phyloP scores from a whole-genome alignment of 2,113 vertebrate species.

The Danionella cerebrum region DNA sequence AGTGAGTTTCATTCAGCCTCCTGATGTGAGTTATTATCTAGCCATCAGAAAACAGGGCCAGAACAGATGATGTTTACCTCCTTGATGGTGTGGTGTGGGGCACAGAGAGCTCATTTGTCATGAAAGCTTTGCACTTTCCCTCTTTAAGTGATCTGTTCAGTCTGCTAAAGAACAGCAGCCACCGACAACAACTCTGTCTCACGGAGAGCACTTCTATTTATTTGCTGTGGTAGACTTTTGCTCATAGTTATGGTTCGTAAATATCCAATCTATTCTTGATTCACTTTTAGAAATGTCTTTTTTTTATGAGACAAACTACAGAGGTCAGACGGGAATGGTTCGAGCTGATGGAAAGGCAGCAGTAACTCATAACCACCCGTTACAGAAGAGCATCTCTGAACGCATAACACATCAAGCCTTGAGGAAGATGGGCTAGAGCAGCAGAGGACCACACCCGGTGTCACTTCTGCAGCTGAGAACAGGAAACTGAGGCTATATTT shows the following conservation, averaged over 20 bases:
- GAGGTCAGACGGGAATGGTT: no score
- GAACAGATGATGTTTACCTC: constrained; percentile 69
- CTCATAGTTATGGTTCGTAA: neutral
- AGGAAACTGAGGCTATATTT: no score
- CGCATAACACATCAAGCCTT: no score
- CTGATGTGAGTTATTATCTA: constrained; percentile 62
- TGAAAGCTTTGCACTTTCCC: neutral
- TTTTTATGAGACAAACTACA: no score
- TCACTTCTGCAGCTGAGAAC: no score
- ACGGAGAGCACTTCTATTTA: neutral
- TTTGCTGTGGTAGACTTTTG: neutral
- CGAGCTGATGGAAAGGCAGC: no score
- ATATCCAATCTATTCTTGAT: neutral
- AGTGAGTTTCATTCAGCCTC: constrained; percentile 63
- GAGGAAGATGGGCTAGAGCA: no score
- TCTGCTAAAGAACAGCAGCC: neutral
- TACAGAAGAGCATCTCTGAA: no score
- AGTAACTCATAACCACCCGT: no score
- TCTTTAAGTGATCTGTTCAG: neutral
- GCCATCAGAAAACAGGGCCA: constrained; percentile 49
- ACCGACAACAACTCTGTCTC: neutral
- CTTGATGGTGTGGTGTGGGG: constrained; percentile 33
- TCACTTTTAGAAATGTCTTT: no score
- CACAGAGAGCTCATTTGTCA: constrained; percentile 22
- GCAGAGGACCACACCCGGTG: no score